Evolutionary conservation across 2,888 invertebrate genomes (phyloP), one percentile per base, ranked within the genome.

Genomic region (Zelleria hepariella): DNA sequence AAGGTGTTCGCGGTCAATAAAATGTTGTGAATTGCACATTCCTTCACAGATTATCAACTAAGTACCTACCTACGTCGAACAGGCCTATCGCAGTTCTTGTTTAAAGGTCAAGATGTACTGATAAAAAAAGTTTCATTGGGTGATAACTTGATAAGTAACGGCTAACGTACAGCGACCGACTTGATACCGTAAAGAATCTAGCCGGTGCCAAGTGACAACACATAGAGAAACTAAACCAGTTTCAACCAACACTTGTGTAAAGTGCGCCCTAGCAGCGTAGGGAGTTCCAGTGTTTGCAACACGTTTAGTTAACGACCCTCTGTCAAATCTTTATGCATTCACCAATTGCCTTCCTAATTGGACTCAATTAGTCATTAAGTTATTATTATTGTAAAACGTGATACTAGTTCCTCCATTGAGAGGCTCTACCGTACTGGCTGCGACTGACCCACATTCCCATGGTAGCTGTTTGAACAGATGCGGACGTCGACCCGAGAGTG

Each of bases 401-500:
- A 42, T 2, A 15, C 15, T 42, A 2, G 32, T 42, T 15, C 32
- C 24, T 53, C n/a, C 53, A n/a, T 25, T 21, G 53, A 53, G 15
- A 15, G 25, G 15, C 58, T 61, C 61, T 59, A 64, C 49, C 58
- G 57, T 53, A 60, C 57, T 42, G 15, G 32, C 32, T 42, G 32
- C 32, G 15, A 42, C 32, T 59, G 58, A 56, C 53, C 54, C 21
- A 58, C 24, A 27, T 54, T 25, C 47, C n/a, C 20, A 24, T 23
- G 20, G 32, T 20, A 32, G 24, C 64, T 75, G 69, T 80, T 77
- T 76, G 64, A 67, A 73, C 75, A 79, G 77, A 69, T 77, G 78
- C 68, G 73, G 75, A 78, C 73, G 73, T 69, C 75, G 77, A 75
- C 74, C 71, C 73, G 71, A 76, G 78, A 76, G 77, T 77, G 69